Evolutionary conservation across 2,113 vertebrate species (phyloP), one percentile per base, ranked within the genome.

Genomic region (Phylloscopus trochilus): DNA sequence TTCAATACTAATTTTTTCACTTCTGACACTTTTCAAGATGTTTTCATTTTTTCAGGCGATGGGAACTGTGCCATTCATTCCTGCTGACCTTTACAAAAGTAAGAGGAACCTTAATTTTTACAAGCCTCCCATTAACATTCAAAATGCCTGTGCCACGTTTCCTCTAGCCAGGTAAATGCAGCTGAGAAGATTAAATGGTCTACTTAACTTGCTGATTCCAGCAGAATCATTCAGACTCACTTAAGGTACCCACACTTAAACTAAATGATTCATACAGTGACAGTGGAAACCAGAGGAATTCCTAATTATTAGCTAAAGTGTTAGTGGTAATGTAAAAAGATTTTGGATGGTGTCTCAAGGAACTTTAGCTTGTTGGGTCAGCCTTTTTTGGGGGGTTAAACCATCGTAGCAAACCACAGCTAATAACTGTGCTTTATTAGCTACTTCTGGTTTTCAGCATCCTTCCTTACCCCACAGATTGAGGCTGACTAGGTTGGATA

Each of bases 181-280:
- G 59, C 51, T 67, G 74, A 85, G 79, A 83, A 91, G 81, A 91
- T 92, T 91, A 92, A 95, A 95, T 5, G 43, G 75, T 87, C 70
- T 62, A 27, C 30, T 80, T 91, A 59, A 90, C 74, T 74, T 90
- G 82, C 93, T 95, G 93, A 92, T 76, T 91, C 93, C 78, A 87
- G 84, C 5, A 6, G 84, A 96, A 95, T 80, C 30, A 4, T 53
- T 87, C 84, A 77, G 77, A 75, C 49, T 69, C 53, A 44, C 24
- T 87, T 64, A 33, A 92, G 89, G 22, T 56, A 55, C 44, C 67
- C 17, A 3, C 72, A 74, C 69, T 92, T 63, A 88, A 83, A 83
- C 46, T 19, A 89, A 74, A 47, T 46, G 3, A 84, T 87, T 93
- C 63, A 74, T 55, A 77, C 30, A 66, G 22, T 23, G 63, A 74